A percentile compares a stretch with the other conserved stretches of the same genome.
Evolutionary conservation across 1,140 invertebrate genomes (phyloP).

Genomic region (Helicorthomorpha holstii): DNA sequence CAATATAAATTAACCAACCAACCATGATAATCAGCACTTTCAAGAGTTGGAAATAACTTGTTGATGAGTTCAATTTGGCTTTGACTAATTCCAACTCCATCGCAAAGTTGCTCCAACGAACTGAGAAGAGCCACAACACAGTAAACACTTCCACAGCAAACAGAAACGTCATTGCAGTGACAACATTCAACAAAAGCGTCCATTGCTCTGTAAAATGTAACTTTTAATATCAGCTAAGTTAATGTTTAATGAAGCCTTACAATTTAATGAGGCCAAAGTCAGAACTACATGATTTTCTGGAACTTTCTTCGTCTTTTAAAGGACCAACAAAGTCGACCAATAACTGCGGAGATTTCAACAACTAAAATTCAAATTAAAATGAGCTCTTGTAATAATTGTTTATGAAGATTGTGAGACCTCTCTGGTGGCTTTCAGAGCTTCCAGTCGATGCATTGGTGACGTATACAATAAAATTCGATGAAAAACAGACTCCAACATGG

Average conservation of each 20-base stretch:
- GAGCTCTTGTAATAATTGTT: too few species aligned
- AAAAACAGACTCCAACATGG: constrained; percentile 77
- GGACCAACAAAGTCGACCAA: constrained; percentile 50
- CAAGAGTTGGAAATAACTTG: constrained; percentile 46
- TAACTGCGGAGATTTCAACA: constrained; percentile 48
- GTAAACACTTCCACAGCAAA: constrained; percentile 58
- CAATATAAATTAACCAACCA: background rate
- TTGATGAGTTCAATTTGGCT: constrained; percentile 45
- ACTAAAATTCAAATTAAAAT: constrained; percentile 20
- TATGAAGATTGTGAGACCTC: too few species aligned
- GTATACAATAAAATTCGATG: constrained; percentile 80
- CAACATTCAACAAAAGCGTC: constrained; percentile 77
- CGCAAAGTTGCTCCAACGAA: constrained; percentile 59
- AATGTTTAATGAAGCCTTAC: too few species aligned
- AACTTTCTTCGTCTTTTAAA: constrained; percentile 48
- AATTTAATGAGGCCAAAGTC: constrained; percentile 75
- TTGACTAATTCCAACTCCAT: constrained; percentile 19
- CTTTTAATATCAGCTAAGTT: too few species aligned
- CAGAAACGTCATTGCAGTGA: constrained; percentile 43
- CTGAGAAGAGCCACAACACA: constrained; percentile 67
- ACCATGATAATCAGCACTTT: constrained; percentile 59
- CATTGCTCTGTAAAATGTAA: constrained; percentile 58
- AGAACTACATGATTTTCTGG: constrained; percentile 52
- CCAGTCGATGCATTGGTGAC: constrained; percentile 59
- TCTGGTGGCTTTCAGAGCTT: constrained; percentile 61